phyloP scores from a whole-genome alignment of 2,888 invertebrate species.

The Cheilosia impressa region DNA sequence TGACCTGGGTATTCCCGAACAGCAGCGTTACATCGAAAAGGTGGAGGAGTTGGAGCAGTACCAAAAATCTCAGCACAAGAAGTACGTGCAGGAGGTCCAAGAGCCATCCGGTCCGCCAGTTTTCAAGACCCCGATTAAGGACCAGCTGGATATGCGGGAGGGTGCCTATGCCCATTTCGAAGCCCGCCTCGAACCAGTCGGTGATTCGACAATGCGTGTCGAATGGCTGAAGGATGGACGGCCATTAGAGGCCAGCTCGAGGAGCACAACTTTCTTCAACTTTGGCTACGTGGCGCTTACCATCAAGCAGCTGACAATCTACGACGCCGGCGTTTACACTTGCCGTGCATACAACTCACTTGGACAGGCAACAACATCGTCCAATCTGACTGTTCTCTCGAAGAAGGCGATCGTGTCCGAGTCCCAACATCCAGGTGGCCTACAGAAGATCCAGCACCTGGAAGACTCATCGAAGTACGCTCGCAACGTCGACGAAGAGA shows the following conservation, averaged over 20 bases:
- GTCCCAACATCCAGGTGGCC: constrained; percentile 95
- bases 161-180: constrained; percentile 98
- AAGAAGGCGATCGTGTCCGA: constrained; percentile 94
- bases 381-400: constrained; percentile 92
- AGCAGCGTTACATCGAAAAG: constrained; percentile 95
- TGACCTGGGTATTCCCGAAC: constrained; percentile 95
- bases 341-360: constrained; percentile 94
- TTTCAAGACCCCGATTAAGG: constrained; percentile 95
- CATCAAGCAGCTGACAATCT: constrained; percentile 94
- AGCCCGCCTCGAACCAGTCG: constrained; percentile 96
- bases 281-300: constrained; percentile 97
- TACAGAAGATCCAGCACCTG: constrained; percentile 95
- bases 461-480: constrained; percentile 92
- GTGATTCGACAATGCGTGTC: constrained; percentile 94
- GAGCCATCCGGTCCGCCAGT: constrained; percentile 92
- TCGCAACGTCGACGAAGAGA: constrained; percentile 89
- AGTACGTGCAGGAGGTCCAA: constrained; percentile 91
- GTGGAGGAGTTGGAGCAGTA: constrained; percentile 96
- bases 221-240: constrained; percentile 97
- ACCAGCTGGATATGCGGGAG: constrained; percentile 93
- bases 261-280: constrained; percentile 96
- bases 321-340: constrained; percentile 95
- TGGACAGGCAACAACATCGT: constrained; percentile 93
- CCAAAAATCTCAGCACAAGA: constrained; percentile 90
- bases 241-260: constrained; percentile 95